phyloP scores from a whole-genome alignment of 2,888 invertebrate species.

The Catocala sponsa region DNA sequence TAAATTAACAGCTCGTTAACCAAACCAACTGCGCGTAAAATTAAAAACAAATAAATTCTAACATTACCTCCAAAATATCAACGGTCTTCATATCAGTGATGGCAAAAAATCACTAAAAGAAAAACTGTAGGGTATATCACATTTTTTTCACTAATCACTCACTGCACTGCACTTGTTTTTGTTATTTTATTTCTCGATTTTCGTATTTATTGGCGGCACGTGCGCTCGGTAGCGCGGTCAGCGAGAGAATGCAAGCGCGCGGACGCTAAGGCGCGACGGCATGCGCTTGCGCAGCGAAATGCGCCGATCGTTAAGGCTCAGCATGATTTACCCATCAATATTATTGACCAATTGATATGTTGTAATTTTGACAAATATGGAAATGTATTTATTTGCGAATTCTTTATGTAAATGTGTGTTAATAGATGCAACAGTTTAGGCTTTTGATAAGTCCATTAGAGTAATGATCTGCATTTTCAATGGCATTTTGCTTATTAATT shows the following conservation, averaged over 20 bases:
- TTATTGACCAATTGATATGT: conserved; percentile 13
- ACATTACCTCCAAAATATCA: conserved; percentile 63
- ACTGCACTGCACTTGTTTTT: conserved; percentile 44
- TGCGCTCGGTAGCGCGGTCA: conserved; percentile 41
- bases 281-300: conserved; percentile 52
- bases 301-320: conserved; percentile 63
- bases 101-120: conserved; percentile 42
- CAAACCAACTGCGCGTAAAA: conserved; percentile 27
- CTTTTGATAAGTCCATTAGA: too few relatives aligned
- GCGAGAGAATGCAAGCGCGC: conserved; percentile 46
- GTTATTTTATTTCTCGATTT: conserved; percentile 14
- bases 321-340: conserved; percentile 8
- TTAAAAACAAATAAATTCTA: conserved; percentile 20
- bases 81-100: conserved; percentile 59
- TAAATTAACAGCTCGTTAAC: conserved; percentile 32
- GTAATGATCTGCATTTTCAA: too few relatives aligned
- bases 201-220: conserved; percentile 28
- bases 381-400: conserved; percentile 1
- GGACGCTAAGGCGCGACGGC: conserved; percentile 20
- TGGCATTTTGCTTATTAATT: too few relatives aligned
- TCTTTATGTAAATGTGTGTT: too few relatives aligned
- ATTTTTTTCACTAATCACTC: conserved; percentile 51
- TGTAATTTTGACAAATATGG: conserved; percentile 12
- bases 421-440: too few relatives aligned
- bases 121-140: conserved; percentile 43